Evolutionary conservation across 2,888 invertebrate genomes (phyloP).

Genomic region (Steinernema scapterisci): DNA sequence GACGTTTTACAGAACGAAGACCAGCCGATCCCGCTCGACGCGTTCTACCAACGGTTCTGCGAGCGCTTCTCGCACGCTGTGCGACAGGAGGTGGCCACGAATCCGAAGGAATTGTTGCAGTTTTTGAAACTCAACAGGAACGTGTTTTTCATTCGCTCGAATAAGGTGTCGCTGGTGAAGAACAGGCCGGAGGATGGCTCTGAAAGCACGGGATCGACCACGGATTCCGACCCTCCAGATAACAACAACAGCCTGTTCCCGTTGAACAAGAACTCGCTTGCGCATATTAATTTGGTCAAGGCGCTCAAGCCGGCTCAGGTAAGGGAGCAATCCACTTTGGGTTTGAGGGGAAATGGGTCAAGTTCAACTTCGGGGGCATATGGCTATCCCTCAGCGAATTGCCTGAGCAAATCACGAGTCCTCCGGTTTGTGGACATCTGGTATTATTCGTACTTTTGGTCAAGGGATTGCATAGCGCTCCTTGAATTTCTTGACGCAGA

Average conservation of each 20-base stretch:
- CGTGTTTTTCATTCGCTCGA: constrained; percentile 88
- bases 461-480: too few relatives aligned
- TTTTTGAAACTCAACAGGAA: constrained; percentile 91
- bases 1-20: constrained; percentile 58
- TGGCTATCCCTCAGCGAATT: too few relatives aligned
- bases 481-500: too few relatives aligned
- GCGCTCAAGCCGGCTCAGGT: constrained; percentile 63
- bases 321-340: neutral
- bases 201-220: constrained; percentile 59
- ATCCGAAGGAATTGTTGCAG: constrained; percentile 84
- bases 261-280: constrained; percentile 58
- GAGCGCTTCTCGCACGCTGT: constrained; percentile 66
- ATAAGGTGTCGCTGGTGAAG: constrained; percentile 72
- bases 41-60: constrained; percentile 65
- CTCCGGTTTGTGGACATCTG: too few relatives aligned
- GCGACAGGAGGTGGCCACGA: constrained; percentile 79
- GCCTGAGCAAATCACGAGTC: too few relatives aligned
- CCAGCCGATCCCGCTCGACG: constrained; percentile 65
- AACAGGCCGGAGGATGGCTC: constrained; percentile 61
- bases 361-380: too few relatives aligned
- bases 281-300: constrained; percentile 59
- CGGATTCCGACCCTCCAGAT: constrained; percentile 42
- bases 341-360: too few relatives aligned
- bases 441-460: too few relatives aligned
- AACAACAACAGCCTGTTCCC: constrained; percentile 64